Evolutionary conservation across 2,888 invertebrate species (phyloP).

Genomic region (Linnaemya tessellans): DNA sequence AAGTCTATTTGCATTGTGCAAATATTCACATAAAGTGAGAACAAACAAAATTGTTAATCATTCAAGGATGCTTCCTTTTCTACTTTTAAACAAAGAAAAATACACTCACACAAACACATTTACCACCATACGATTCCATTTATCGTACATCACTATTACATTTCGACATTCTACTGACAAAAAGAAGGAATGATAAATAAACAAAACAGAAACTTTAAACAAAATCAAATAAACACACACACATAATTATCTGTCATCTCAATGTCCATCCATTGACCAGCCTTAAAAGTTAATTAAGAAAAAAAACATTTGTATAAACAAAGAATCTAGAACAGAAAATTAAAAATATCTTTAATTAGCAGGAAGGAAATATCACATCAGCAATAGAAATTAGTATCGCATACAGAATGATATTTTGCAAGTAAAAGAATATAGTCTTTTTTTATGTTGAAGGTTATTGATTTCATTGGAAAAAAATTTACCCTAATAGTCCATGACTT

Average conservation of each 20-base stretch:
- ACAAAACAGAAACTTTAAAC: not conserved
- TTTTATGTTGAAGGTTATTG: too few species aligned
- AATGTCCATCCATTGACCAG: constrained; percentile 23
- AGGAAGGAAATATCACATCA: not conserved
- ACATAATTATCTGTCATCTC: constrained; percentile 4
- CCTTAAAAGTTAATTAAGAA: constrained; percentile 9
- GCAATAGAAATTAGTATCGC: not conserved
- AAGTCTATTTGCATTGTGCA: not conserved
- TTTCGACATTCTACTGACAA: not conserved
- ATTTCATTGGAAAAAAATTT: too few species aligned
- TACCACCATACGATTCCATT: not conserved
- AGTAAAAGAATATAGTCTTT: too few species aligned
- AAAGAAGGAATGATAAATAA: constrained; percentile 8
- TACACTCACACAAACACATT: not conserved
- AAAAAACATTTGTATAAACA: not conserved
- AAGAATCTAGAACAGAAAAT: not conserved
- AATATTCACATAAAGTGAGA: not conserved
- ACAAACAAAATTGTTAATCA: constrained; percentile 37
- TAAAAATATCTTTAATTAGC: not conserved
- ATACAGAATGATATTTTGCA: not conserved
- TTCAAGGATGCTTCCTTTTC: constrained; percentile 40
- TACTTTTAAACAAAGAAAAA: not conserved
- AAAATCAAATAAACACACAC: not conserved
- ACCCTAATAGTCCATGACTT: too few species aligned
- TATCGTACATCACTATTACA: not conserved